Conservation (phyloP, 2,888 invertebrate species). For the Ephialtes manifestator region DNA sequence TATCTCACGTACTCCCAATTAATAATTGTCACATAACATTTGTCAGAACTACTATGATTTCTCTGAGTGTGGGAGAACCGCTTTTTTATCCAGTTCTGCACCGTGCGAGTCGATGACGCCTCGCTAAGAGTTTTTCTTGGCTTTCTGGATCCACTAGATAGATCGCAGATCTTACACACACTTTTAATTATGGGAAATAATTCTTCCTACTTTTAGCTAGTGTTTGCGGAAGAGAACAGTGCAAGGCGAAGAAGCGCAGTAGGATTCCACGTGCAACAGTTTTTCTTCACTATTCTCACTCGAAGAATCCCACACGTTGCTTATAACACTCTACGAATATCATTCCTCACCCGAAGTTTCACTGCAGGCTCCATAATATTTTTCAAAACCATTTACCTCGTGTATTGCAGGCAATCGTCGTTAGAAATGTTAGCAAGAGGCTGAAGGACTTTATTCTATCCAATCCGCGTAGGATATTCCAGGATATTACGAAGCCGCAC, state of each 20-base stretch:
- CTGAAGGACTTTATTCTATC: constrained; percentile 44
- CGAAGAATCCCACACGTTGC: neutral
- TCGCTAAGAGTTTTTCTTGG: neutral
- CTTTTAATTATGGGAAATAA: constrained; percentile 23
- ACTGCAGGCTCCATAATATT: neutral
- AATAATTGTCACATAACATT: too few relatives aligned
- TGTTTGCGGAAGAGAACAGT: constrained; percentile 11
- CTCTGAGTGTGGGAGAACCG: neutral
- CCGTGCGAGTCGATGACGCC: neutral
- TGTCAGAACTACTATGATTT: neutral
- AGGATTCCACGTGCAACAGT: constrained; percentile 26
- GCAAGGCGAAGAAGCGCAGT: neutral
- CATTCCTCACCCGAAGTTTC: neutral
- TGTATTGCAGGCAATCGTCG: constrained; percentile 31
- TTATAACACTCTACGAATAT: neutral
- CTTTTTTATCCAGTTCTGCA: neutral
- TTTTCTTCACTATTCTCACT: constrained; percentile 27
- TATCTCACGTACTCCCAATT: too few relatives aligned
- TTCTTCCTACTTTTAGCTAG: constrained; percentile 22
- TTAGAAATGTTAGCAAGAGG: constrained; percentile 43
- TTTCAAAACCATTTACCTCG: constrained; percentile 45
- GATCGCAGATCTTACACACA: constrained; percentile 11
- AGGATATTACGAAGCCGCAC: constrained; percentile 46
- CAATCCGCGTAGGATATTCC: constrained; percentile 60
- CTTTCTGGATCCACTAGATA: neutral